Base-by-base conservation (phyloP, 2,888 invertebrate species). In the Timema cristinae region DNA sequence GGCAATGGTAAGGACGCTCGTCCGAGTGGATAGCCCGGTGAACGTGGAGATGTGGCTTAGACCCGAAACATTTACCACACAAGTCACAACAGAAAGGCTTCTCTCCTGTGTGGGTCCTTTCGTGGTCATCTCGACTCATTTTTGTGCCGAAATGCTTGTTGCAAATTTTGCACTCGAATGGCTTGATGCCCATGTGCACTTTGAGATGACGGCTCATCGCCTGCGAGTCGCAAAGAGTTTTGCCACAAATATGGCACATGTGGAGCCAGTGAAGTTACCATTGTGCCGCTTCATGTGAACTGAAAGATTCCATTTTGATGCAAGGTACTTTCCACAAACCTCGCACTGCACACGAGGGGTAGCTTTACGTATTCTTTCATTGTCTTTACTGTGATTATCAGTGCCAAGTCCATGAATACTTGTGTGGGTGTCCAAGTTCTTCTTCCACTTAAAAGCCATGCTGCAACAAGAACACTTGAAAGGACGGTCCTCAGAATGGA, bases 211-310 rank as follows among this genome's bases (percentile, higher is more conserved):
- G 69, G 32, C 63, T 32, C 50, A 73, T 50, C 2, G 73, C 73
- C 76, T 86, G 86, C 51, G 86, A 86, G 15, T 87, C 87, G 13
- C 88, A 86, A 81, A 90, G 90, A 78, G 86, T 86, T 76, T 88
- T 88, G 6, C 89, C 89, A 79, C 90, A 90, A 7, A 63, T 63
- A 48, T 63, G 63, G 48, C 63, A 63, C 32, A 63, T 63, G 63
- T 32, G 48, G 63, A 63, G 16, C 63, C 63, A 6, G 63, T 63
- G 13, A 63, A 63, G 48, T 63, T 63, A 47, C 89, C 89, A 9
- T 78, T 79, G 68, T 83, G 82, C 66, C 81, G 81, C 73, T 82
- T 81, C 80, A 83, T 79, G 76, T 88, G 88, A 4, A 80, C 77
- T 52, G 52, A 50, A 49, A 73, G 16, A 15, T 69, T 59, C 63